Evolutionary conservation across 2,888 invertebrate genomes (phyloP), one percentile per base, ranked within the genome.

Genomic region (Drosophila tripunctata): DNA sequence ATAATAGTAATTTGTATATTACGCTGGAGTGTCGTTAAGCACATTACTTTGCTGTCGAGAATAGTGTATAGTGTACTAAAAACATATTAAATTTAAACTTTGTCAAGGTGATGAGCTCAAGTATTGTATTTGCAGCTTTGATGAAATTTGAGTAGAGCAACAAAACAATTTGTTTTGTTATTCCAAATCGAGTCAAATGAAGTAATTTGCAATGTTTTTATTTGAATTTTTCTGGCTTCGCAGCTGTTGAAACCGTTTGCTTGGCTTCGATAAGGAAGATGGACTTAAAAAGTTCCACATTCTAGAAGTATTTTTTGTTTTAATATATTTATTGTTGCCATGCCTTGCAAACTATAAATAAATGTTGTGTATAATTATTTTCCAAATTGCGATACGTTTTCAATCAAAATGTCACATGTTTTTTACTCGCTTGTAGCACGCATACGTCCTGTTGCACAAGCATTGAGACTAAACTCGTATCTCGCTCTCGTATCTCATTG

Each of bases 381-480:
- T 41, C 10, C 21, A 65, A 57, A 51, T 66, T 60, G 47, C 35
- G 50, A 51, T 56, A 73, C 35, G 51, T 30, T 52, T 73, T 40
- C 50, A 56, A 70, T 72, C 60, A 67, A 52, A 72, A 67, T 67
- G 67, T 73, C 67, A 22, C 47, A 56, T 55, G 55, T 55, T 27
- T 27, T 21, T 27, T 55, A 40, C 17, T 38, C 36, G 8, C 31
- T 45, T 40, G 41, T 17, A 48, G n/a, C 67, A 62, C 71, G 61
- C 74, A 55, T 27, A 36, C 57, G 48, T 55, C 75, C 70, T 71
- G 71, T 73, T 73, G 71, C 74, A 67, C 67, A 61, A 73, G 8
- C 40, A 1, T 38, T 27, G 27, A 27, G 10, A 24, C 14, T n/a
- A n/a, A n/a, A n/a, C 15, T 27, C 22, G 14, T 33, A 47, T 40